Conservation (phyloP, 2,888 invertebrate genomes). For the Himalopsyche anomala region DNA sequence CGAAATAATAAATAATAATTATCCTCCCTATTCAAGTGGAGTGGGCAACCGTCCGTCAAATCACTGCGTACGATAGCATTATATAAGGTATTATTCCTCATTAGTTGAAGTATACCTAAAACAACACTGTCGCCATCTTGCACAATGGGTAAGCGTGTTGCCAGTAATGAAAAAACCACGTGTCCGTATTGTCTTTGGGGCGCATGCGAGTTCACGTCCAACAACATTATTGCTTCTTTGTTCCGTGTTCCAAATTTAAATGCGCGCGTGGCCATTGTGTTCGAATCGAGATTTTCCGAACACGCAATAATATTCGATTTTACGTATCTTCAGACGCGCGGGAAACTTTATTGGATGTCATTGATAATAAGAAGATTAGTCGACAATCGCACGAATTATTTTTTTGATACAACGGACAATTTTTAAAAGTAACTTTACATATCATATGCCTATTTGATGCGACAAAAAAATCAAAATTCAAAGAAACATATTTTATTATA, state of each 20-base stretch:
- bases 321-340: no score
- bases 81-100: constrained; percentile 57
- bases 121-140: constrained; percentile 52
- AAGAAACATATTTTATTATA: no score
- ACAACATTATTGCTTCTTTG: constrained; percentile 43
- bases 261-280: constrained; percentile 57
- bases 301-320: constrained; percentile 45
- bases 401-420: no score
- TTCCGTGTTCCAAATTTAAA: constrained; percentile 52
- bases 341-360: no score
- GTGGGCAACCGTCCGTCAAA: constrained; percentile 48
- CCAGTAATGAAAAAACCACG: constrained; percentile 63
- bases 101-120: constrained; percentile 57
- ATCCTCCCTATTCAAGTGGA: neutral
- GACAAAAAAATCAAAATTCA: no score
- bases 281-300: constrained; percentile 49
- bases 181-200: constrained; percentile 62
- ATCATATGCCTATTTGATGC: no score
- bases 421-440: no score
- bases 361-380: no score
- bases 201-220: constrained; percentile 41
- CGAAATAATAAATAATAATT: neutral
- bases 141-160: constrained; percentile 49
- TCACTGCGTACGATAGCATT: constrained; percentile 55
- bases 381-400: no score